Evolutionary conservation across 1,140 invertebrate genomes (phyloP), one percentile per base, ranked within the genome.

Genomic region (Dendroctonus ponderosae): DNA sequence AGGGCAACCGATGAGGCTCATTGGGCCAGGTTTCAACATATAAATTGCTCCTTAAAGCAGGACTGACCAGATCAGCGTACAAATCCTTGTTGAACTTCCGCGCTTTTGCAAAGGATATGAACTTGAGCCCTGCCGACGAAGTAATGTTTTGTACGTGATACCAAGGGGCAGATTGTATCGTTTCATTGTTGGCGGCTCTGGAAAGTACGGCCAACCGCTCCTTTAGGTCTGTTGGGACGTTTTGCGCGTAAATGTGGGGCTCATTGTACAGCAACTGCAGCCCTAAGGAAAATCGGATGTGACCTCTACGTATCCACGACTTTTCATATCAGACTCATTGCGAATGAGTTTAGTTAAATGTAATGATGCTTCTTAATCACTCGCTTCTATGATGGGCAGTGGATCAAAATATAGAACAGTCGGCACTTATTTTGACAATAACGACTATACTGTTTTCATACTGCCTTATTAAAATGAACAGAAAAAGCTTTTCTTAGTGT

Each of bases 11-110:
- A 0, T 88, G 88, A 0, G 82, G 82, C 38, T 93, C 92, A 79
- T 95, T 92, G 6, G 88, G 83, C 95, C 95, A 98, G 0, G 92
- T 91, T 81, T 97, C 92, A 5, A 91, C 88, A 2, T 87, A 84
- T 4, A 97, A 80, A 75, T 88, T 84, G 0, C 84, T 82, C 62
- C 88, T 80, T 8, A 96, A 77, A 37, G 82, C 77, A 7, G 89
- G 87, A 0, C 91, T 92, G 11, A 97, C 87, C 71, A 91, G 83
- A 50, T 90, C 88, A 60, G 85, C 85, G 75, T 97, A 98, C 5
- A 98, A 78, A 77, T 97, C 94, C 85, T 87, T 85, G n/a, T 85
- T 81, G 80, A 89, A 93, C 67, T 87, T 84, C 1, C 81, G 82
- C 63, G 83, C 86, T 79, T 96, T 95, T 0, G 92, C 92, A 79